phyloP scores from a whole-genome alignment of 2,113 vertebrate species.

The Dicrurus megarhynchus region DNA sequence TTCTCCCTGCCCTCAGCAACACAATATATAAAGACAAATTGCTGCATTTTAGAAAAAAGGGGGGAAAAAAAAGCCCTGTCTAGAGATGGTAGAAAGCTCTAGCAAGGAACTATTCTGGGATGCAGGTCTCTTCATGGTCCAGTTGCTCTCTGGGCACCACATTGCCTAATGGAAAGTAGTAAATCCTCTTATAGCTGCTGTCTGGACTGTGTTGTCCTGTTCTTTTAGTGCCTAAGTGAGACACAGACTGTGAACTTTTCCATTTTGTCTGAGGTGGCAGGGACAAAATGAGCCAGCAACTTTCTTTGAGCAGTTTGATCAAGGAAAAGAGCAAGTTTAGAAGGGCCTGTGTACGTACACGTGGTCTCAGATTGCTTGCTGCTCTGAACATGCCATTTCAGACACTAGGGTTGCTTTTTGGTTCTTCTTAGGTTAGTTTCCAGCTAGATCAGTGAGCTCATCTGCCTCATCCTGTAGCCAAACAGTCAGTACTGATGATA shows the following conservation, averaged over 20 bases:
- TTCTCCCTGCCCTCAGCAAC: background rate
- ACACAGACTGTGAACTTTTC: background rate
- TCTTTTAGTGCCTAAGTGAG: background rate
- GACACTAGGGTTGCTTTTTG: background rate
- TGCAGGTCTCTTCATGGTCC: background rate
- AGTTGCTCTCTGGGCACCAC: background rate
- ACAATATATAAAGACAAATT: slow-evolving; percentile 5
- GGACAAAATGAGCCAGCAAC: background rate
- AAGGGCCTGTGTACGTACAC: fast-evolving
- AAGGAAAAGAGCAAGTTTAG: background rate
- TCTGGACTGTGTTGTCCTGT: background rate
- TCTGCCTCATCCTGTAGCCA: background rate
- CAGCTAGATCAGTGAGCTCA: background rate
- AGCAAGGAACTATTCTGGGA: background rate
- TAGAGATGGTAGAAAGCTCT: background rate
- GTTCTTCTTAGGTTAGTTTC: background rate
- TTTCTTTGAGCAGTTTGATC: background rate
- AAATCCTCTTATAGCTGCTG: slow-evolving; percentile 14
- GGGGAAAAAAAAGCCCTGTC: background rate
- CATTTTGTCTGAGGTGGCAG: background rate
- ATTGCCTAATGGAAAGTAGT: background rate
- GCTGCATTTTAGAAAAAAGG: background rate
- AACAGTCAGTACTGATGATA: background rate
- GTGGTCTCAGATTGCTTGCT: background rate
- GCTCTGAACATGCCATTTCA: background rate